These are phyloP conservation scores for Charaxes varanes DNA, from an alignment of 1,140 invertebrate species.

Conservation along the genomic window DNA sequence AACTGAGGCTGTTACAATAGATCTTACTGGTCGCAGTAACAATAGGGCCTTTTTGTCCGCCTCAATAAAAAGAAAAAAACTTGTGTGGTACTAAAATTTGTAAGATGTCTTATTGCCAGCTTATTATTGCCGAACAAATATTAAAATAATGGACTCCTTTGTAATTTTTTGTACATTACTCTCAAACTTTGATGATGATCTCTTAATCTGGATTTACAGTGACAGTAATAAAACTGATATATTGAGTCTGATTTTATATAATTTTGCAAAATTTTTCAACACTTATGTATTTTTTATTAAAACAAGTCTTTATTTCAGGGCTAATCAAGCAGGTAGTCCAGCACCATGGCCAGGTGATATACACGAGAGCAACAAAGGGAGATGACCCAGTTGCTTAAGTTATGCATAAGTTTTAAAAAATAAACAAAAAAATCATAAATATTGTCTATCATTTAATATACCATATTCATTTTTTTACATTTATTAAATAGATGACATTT, in stretches of 20 bases:
- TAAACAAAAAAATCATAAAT: conserved; percentile 38
- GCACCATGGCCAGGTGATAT: conserved; percentile 97
- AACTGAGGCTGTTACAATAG: too few relatives aligned
- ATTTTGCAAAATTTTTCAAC: conserved; percentile 8
- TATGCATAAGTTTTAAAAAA: conserved; percentile 56
- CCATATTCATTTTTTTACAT: too few relatives aligned
- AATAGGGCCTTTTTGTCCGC: too few relatives aligned
- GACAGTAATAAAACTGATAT: conserved; percentile 76
- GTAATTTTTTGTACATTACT: too few relatives aligned
- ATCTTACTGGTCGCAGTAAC: too few relatives aligned
- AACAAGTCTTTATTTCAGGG: conserved; percentile 78
- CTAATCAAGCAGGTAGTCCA: conserved; percentile 97
- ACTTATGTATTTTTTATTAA: conserved; percentile 1
- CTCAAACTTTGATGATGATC: conserved; percentile 55
- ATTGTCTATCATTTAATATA: conserved; percentile 24
- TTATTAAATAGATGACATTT: too few relatives aligned
- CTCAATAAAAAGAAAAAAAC: too few relatives aligned
- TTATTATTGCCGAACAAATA: too few relatives aligned
- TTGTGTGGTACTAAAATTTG: too few relatives aligned
- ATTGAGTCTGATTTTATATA: conserved; percentile 74
- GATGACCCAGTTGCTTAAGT: conserved; percentile 80
- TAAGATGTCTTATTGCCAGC: too few relatives aligned
- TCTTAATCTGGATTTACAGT: conserved; percentile 50
- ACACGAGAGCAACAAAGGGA: conserved; percentile 96
- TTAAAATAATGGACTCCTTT: too few relatives aligned